phyloP scores from a whole-genome alignment of 2,113 vertebrate genomes.

The Channa maculata region DNA sequence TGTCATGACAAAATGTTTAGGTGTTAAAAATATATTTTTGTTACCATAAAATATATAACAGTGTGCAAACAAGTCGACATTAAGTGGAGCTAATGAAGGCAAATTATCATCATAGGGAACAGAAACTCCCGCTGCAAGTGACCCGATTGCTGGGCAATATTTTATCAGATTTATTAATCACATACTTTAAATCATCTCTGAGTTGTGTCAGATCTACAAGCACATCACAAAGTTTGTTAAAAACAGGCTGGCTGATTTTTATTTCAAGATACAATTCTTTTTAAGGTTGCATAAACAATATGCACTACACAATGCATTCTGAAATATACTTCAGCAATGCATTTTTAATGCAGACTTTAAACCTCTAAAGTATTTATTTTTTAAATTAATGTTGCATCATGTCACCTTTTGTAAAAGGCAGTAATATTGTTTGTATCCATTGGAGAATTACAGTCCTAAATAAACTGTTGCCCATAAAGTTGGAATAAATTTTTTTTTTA shows the following conservation, averaged over 20 bases:
- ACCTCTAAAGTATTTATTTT: conserved; percentile 10
- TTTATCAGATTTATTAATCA: background rate
- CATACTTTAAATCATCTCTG: background rate
- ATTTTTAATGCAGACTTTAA: background rate
- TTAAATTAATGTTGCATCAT: background rate
- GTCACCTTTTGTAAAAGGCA: conserved; percentile 11
- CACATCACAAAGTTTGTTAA: background rate
- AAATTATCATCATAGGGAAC: too few species aligned
- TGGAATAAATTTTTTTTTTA: too few species aligned
- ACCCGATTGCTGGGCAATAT: background rate
- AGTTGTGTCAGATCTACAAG: background rate
- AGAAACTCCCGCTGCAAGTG: background rate
- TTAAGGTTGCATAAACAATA: background rate
- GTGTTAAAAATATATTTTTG: background rate
- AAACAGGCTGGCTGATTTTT: background rate
- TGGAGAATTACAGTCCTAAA: conserved; percentile 21
- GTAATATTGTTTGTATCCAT: background rate
- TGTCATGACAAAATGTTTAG: conserved; percentile 63
- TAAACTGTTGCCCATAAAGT: too few species aligned
- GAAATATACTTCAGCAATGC: background rate
- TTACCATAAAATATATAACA: background rate
- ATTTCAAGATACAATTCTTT: background rate
- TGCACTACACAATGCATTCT: conserved; percentile 3
- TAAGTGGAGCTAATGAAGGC: background rate
- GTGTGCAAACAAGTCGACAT: background rate